A percentile compares a stretch with the other conserved stretches of the same genome.
Evolutionary conservation across 2,797 vertebrate genomes (phyloP).

Genomic region (Dipus sagitta): DNA sequence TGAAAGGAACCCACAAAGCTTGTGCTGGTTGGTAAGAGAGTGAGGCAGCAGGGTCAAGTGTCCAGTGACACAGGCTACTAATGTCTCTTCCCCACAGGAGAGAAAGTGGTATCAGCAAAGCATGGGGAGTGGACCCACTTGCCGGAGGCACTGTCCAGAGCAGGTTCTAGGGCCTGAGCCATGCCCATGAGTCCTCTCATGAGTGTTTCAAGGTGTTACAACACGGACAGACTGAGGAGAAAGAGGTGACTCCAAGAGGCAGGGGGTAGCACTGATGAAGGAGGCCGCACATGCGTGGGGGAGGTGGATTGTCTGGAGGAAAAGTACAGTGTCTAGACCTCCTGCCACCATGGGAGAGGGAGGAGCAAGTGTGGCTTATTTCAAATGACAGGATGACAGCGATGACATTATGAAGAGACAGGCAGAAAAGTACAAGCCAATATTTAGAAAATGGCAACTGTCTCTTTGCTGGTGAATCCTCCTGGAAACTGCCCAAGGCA

Average conservation of each 20-base stretch:
- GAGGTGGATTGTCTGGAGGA: not conserved
- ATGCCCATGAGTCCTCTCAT: not conserved
- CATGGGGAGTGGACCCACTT: not conserved
- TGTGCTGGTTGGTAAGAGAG: too few relatives aligned
- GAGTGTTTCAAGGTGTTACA: not conserved
- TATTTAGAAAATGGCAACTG: slow-evolving; percentile 49
- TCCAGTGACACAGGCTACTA: not conserved
- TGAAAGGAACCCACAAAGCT: not conserved
- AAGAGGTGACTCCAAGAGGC: not conserved
- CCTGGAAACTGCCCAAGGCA: not conserved
- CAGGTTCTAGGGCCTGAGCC: too few relatives aligned
- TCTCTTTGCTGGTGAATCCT: not conserved
- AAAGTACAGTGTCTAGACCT: slow-evolving; percentile 29
- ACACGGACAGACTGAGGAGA: not conserved
- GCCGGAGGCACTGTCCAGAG: not conserved
- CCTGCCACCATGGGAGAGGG: not conserved
- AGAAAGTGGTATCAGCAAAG: not conserved
- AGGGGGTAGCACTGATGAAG: not conserved
- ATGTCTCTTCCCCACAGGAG: not conserved
- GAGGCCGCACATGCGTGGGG: not conserved
- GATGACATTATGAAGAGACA: slow-evolving; percentile 49
- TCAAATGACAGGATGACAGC: slow-evolving; percentile 59
- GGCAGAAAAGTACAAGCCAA: slow-evolving; percentile 41
- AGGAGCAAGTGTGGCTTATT: slow-evolving; percentile 32
- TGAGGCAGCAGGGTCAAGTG: not conserved